phyloP scores from a whole-genome alignment of 2,113 vertebrate species.

The Scartelaos histophorus region DNA sequence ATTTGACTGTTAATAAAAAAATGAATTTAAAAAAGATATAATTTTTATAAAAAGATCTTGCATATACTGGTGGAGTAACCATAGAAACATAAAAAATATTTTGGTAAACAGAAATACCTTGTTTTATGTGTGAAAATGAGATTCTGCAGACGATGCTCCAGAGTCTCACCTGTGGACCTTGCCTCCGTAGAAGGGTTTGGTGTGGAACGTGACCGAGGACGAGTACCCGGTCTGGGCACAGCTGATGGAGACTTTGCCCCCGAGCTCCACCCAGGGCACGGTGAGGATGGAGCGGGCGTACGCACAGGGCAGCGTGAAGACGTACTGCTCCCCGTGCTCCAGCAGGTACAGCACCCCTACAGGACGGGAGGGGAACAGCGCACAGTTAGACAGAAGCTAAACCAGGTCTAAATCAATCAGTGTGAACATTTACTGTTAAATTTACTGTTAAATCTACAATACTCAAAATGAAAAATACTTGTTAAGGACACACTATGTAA shows the following conservation, averaged over 20 bases:
- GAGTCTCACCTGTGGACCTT: constrained; percentile 87
- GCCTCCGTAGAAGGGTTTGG: constrained; percentile 92
- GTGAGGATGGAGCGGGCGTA: constrained; percentile 93
- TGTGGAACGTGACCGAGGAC: constrained; percentile 87
- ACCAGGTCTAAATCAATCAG: not conserved
- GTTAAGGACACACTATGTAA: too few relatives aligned
- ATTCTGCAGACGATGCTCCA: too few relatives aligned
- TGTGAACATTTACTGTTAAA: too few relatives aligned
- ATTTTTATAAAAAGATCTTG: too few relatives aligned
- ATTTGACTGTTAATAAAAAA: too few relatives aligned
- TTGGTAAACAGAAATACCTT: too few relatives aligned
- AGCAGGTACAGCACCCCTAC: constrained; percentile 70
- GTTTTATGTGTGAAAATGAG: too few relatives aligned
- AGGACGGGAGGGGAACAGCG: not conserved
- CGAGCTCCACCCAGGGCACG: constrained; percentile 92
- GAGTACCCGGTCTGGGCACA: constrained; percentile 88
- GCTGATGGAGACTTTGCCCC: constrained; percentile 87
- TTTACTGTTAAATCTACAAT: too few relatives aligned
- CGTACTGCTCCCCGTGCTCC: constrained; percentile 73
- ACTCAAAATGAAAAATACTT: too few relatives aligned
- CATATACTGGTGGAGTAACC: too few relatives aligned
- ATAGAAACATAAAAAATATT: too few relatives aligned
- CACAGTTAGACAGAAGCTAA: not conserved
- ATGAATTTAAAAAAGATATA: too few relatives aligned
- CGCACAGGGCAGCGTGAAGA: constrained; percentile 84